These are phyloP conservation scores for Calvadosia cruxmelitensis DNA, from an alignment of 30 jellyfish, hydroid and myxozoan genomes.

Conservation along the genomic window DNA sequence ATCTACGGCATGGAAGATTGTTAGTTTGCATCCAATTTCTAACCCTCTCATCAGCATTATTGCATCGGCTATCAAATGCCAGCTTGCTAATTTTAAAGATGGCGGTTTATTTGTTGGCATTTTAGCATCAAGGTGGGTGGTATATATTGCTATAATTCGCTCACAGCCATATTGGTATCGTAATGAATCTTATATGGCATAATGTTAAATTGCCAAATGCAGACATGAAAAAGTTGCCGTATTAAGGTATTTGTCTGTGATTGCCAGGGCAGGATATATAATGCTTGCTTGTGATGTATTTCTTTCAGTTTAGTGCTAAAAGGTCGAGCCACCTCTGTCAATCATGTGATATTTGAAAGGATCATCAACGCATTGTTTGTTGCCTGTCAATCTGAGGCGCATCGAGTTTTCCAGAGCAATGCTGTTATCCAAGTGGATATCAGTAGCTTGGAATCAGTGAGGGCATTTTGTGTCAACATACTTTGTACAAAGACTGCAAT, in stretches of 20 bases:
- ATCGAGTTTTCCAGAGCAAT: not conserved
- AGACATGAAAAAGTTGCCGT: too few species aligned
- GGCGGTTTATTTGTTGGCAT: slow-evolving; percentile 35
- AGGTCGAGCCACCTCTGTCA: slow-evolving; percentile 15
- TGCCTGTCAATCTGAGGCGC: slow-evolving; percentile 1
- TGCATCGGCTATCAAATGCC: slow-evolving; percentile 26
- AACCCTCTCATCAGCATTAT: slow-evolving; percentile 17
- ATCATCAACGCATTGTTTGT: slow-evolving; percentile 5
- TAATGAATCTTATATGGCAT: too few species aligned
- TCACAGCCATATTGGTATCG: too few species aligned
- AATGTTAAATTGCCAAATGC: too few species aligned
- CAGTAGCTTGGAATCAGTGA: slow-evolving; percentile 17
- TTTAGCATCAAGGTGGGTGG: slow-evolving; percentile 20
- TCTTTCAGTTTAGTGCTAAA: too few species aligned
- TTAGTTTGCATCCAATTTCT: slow-evolving; percentile 7
- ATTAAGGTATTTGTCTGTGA: too few species aligned
- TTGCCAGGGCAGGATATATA: too few species aligned
- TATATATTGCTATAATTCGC: too few species aligned
- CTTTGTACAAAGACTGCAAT: slow-evolving; percentile 26
- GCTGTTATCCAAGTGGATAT: slow-evolving; percentile 2
- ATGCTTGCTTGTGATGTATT: too few species aligned
- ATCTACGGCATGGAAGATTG: slow-evolving; percentile 20
- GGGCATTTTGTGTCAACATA: not conserved
- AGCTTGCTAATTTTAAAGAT: slow-evolving; percentile 11
- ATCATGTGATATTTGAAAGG: too few species aligned